phyloP scores from a whole-genome alignment of 2,113 vertebrate genomes.

The Mastomys natalensis region DNA sequence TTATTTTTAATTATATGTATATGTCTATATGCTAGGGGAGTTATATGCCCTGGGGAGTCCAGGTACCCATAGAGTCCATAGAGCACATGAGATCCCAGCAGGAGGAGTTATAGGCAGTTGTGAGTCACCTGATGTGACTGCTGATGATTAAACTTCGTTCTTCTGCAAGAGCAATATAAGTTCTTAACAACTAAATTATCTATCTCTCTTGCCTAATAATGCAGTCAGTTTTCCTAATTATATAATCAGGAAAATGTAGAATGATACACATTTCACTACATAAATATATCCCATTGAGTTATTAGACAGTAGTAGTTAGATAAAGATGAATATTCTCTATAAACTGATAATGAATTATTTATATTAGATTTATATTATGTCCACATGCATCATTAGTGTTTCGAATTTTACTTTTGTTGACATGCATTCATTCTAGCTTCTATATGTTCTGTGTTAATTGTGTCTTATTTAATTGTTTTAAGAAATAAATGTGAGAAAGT shows the following conservation, averaged over 20 bases:
- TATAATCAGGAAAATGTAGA: background rate
- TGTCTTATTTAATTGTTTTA: background rate
- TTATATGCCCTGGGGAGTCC: no score
- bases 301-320: background rate
- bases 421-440: background rate
- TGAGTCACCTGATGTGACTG: background rate
- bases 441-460: background rate
- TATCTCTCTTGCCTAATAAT: background rate
- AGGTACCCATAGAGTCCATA: no score
- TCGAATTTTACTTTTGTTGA: background rate
- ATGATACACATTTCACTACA: slow-evolving; percentile 12
- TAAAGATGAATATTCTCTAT: background rate
- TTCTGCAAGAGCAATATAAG: background rate
- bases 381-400: no score
- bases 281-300: slow-evolving; percentile 3
- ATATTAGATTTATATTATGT: background rate
- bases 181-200: background rate
- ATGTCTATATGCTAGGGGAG: background rate
- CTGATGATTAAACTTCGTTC: background rate
- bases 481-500: background rate
- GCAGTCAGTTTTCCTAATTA: background rate
- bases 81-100: background rate
- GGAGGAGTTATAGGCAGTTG: background rate
- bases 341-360: background rate
- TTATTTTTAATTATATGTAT: background rate